Conservation (phyloP, 2,888 invertebrate genomes). For the Deilephila elpenor region DNA sequence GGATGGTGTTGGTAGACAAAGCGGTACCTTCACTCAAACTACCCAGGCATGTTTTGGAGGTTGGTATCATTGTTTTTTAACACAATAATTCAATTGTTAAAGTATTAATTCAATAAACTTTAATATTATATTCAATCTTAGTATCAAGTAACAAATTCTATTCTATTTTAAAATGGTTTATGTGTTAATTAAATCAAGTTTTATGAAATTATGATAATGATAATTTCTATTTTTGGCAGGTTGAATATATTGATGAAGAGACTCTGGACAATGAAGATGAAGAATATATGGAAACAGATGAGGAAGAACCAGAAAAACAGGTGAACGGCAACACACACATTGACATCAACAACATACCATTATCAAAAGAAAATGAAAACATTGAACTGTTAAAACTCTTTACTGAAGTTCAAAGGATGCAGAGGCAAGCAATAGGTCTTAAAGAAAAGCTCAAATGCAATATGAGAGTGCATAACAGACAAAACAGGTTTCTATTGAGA, state of each 20-base stretch:
- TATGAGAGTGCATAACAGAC: constrained; percentile 69
- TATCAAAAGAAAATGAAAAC: constrained; percentile 46
- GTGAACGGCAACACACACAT: constrained; percentile 38
- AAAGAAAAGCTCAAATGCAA: constrained; percentile 71
- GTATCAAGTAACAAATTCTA: no score
- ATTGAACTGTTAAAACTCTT: constrained; percentile 71
- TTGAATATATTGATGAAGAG: constrained; percentile 80
- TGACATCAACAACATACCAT: constrained; percentile 43
- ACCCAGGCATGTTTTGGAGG: constrained; percentile 78
- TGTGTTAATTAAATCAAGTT: no score
- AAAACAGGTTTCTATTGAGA: constrained; percentile 63
- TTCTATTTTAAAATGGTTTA: background rate
- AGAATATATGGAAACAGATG: constrained; percentile 59
- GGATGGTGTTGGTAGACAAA: constrained; percentile 69
- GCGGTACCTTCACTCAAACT: constrained; percentile 77
- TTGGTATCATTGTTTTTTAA: constrained; percentile 40
- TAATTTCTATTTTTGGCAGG: constrained; percentile 52
- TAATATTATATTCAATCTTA: no score
- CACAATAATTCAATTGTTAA: background rate
- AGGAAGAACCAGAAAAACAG: constrained; percentile 46
- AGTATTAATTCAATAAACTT: no score
- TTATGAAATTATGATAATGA: background rate
- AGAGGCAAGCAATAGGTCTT: constrained; percentile 64
- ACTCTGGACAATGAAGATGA: constrained; percentile 68
- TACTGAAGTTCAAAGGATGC: constrained; percentile 75